phyloP scores from a whole-genome alignment of 2,113 vertebrate species.

The Gila orcuttii region DNA sequence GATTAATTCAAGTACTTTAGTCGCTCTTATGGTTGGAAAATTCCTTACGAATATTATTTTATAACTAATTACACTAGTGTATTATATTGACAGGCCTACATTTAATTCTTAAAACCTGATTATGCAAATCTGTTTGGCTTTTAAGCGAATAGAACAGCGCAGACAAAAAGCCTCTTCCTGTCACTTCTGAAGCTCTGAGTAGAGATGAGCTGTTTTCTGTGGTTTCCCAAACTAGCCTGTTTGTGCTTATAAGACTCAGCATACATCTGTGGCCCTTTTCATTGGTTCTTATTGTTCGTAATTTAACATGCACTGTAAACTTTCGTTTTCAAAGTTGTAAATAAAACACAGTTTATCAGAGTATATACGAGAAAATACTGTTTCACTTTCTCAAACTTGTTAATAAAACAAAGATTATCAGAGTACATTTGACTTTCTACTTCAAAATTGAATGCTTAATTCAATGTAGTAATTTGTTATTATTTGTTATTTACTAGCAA shows the following conservation, averaged over 20 bases:
- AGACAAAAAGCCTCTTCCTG: slow-evolving; percentile 7
- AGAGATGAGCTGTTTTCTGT: neutral
- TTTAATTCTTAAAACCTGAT: neutral
- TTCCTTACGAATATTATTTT: neutral
- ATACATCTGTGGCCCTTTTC: neutral
- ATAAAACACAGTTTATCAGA: too few species aligned
- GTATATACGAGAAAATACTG: too few species aligned
- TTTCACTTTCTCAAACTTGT: neutral
- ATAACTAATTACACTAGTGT: neutral
- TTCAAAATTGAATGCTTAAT: neutral
- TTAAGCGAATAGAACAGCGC: neutral
- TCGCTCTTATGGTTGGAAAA: neutral
- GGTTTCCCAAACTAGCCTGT: neutral
- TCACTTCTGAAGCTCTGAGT: neutral
- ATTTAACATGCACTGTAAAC: too few species aligned
- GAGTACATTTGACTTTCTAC: neutral
- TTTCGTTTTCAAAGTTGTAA: too few species aligned
- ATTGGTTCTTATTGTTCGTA: neutral
- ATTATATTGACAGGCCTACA: neutral
- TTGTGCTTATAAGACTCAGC: neutral
- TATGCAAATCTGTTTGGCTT: slow-evolving; percentile 13
- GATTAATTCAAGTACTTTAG: neutral
- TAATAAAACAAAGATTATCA: neutral
- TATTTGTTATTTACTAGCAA: neutral
- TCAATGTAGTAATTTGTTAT: neutral